Base-by-base conservation (phyloP, 1,140 invertebrate species). In the Drosophila nigrodunni region DNA sequence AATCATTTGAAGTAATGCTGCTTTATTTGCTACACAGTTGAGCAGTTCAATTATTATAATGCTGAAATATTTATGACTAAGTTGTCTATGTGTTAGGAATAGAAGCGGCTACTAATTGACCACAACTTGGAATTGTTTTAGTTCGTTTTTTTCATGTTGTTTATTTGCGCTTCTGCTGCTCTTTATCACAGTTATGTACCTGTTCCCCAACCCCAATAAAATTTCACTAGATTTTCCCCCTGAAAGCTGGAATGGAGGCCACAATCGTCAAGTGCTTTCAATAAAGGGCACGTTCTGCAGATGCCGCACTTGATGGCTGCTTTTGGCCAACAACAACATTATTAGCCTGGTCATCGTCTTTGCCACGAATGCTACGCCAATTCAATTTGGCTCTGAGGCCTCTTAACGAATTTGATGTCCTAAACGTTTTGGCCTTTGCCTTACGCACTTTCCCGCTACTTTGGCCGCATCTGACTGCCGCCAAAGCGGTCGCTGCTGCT, bases 131-230 rank as follows among this genome's bases (percentile, higher is more conserved):
- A 74, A 74, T 74, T 49, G 58, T 60, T 59, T 50, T 44, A 30
- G 25, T 30, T 30, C 6, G 6, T 30, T 30, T 30, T 30, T 6
- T 30, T 30, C 25, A 3, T 30, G 4, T 30, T 30, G 25, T 30
- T 30, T 30, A 30, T 41, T 41, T 41, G 39, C 39, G 39, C 73
- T 73, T 78, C 75, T 65, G 55, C 61, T 83, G 80, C 77, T 88
- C 73, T 64, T 30, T 87, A 87, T 87, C 82, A 87, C 82, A 87
- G 82, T 88, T 88, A 69, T 73, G 78, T 78, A 64, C 70, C 52
- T 57, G 64, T 62, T 30, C 74, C 55, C 44, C 18, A 18, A 55
- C 52, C 52, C 52, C 39, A 41, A 30, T 5, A 30, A 30, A 30
- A 30, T 41, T 41, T 41, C 39, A 10, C 39, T 41, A 41, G 15